A percentile compares a stretch with the other conserved stretches of the same genome.
These are phyloP conservation scores for Cassiopea andromeda DNA, from an alignment of 30 jellyfish, hydroid and myxozoan species.

Conservation along the genomic window DNA sequence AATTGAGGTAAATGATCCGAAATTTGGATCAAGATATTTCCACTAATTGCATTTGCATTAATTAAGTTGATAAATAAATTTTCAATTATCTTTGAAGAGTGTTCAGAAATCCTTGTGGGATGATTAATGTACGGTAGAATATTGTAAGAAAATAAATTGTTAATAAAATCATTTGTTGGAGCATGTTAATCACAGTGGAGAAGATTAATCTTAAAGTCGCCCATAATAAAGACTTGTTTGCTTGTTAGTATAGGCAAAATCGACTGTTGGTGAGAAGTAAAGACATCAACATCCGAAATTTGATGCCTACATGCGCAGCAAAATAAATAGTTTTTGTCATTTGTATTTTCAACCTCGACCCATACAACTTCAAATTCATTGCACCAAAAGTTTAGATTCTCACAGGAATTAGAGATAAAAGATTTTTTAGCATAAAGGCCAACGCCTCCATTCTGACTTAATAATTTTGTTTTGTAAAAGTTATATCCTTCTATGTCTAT, in stretches of 20 bases:
- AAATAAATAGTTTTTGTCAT: conserved; percentile 10
- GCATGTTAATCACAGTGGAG: conserved; percentile 9
- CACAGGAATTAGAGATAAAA: conserved; percentile 3
- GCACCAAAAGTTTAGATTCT: conserved; percentile 1
- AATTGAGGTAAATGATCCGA: conserved; percentile 19
- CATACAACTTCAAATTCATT: conserved; percentile 26
- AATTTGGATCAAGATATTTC: conserved; percentile 13
- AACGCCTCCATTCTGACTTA: conserved; percentile 34
- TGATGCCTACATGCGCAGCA: conserved; percentile 27
- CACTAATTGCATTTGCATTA: conserved; percentile 2
- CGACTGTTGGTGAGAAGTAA: conserved; percentile 8
- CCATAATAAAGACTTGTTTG: conserved; percentile 33
- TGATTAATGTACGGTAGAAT: conserved; percentile 25
- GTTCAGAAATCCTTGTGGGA: conserved; percentile 24
- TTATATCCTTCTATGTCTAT: conserved; percentile 24
- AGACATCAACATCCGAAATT: not conserved
- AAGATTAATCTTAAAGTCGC: conserved; percentile 8
- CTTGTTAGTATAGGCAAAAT: not conserved
- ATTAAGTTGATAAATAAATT: conserved; percentile 21
- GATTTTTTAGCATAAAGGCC: conserved; percentile 25
- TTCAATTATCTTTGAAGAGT: conserved; percentile 23
- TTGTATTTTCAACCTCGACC: conserved; percentile 14
- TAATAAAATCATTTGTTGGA: conserved; percentile 23
- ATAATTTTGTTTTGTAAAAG: not conserved
- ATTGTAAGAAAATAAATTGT: conserved; percentile 19